Conservation (phyloP, 2,888 invertebrate species). For the Athalia circularis region DNA sequence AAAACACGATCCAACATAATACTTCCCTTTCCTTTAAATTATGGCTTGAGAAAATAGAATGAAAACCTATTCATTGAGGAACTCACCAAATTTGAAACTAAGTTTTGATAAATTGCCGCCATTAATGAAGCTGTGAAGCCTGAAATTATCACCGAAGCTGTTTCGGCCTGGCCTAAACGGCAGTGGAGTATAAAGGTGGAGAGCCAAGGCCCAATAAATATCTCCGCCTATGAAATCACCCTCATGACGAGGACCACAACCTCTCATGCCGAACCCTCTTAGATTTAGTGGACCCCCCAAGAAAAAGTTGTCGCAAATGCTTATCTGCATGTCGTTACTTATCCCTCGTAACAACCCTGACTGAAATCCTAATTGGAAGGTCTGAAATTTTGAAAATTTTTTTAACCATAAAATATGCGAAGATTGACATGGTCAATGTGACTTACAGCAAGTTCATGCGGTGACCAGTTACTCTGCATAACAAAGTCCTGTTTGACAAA, state of each 20-base stretch:
- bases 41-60: conserved; percentile 20
- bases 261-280: conserved; percentile 90
- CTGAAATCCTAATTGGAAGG: conserved; percentile 82
- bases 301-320: conserved; percentile 85
- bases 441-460: conserved; percentile 79
- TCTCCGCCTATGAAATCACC: conserved; percentile 85
- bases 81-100: conserved; percentile 74
- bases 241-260: conserved; percentile 90
- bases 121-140: conserved; percentile 93
- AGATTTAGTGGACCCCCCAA: conserved; percentile 93
- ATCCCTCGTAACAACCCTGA: conserved; percentile 82
- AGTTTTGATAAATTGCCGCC: conserved; percentile 86
- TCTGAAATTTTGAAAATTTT: conserved; percentile 74
- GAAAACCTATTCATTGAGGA: background rate
- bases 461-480: conserved; percentile 82
- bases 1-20: conserved; percentile 51
- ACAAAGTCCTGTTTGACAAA: conserved; percentile 89
- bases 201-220: conserved; percentile 89
- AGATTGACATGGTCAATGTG: conserved; percentile 34
- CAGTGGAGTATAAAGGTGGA: conserved; percentile 93
- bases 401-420: background rate
- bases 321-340: conserved; percentile 78
- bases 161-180: conserved; percentile 89
- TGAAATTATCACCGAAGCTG: conserved; percentile 88
- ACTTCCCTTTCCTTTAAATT: background rate